Evolutionary conservation across 2,888 invertebrate genomes (phyloP).

Genomic region (Oxytorus armatus): DNA sequence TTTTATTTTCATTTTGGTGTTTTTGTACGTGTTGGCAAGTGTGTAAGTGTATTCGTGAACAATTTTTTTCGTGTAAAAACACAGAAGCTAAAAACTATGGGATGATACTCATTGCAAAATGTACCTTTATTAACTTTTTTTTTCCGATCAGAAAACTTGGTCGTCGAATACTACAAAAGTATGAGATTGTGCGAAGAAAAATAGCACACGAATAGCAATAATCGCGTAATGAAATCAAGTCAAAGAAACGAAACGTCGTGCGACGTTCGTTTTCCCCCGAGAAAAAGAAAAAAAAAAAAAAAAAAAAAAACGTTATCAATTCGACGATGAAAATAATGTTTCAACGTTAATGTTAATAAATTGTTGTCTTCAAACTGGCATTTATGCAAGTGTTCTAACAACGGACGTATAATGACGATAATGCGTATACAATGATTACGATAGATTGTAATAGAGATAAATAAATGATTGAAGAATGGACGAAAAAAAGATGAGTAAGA

Average conservation of each 20-base stretch:
- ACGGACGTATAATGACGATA: slow-evolving; percentile 46
- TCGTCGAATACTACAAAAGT: slow-evolving; percentile 20
- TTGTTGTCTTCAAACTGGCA: background rate
- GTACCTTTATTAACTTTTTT: background rate
- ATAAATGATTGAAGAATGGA: slow-evolving; percentile 68
- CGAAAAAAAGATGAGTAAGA: slow-evolving; percentile 70
- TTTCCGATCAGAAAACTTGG: background rate
- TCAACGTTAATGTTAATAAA: background rate
- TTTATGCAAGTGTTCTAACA: slow-evolving; percentile 13
- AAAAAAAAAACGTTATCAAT: too few species aligned
- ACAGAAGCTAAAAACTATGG: slow-evolving; percentile 80
- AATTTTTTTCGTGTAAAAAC: slow-evolving; percentile 73
- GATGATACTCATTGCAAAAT: slow-evolving; percentile 75
- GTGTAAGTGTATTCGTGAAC: slow-evolving; percentile 15
- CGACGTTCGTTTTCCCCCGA: too few species aligned
- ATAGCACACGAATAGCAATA: slow-evolving; percentile 18
- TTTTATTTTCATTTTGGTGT: slow-evolving; percentile 39
- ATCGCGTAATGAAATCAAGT: slow-evolving; percentile 1
- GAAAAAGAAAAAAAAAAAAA: too few species aligned
- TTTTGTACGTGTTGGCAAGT: slow-evolving; percentile 33
- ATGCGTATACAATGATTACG: slow-evolving; percentile 48
- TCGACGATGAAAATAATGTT: background rate
- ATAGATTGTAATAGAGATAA: slow-evolving; percentile 67
- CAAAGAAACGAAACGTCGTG: background rate
- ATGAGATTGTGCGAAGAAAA: slow-evolving; percentile 30